Evolutionary conservation across 2,888 invertebrate genomes (phyloP).

Genomic region (Gymnosoma rotundatum): DNA sequence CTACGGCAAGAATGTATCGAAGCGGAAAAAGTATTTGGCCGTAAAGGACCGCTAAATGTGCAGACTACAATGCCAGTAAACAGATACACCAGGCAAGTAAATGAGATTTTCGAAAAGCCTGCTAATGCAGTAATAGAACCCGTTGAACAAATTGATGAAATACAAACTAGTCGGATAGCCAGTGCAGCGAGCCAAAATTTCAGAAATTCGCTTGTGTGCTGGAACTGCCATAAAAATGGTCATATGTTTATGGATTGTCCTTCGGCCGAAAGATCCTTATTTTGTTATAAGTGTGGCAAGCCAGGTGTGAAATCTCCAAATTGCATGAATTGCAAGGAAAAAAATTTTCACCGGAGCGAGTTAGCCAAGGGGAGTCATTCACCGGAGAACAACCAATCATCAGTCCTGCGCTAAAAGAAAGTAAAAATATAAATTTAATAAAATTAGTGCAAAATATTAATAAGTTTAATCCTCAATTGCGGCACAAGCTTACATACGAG

Average conservation of each 20-base stretch:
- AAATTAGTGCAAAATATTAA: background rate
- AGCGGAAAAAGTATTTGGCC: background rate
- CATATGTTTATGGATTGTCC: constrained; percentile 46
- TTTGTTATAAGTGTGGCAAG: constrained; percentile 29
- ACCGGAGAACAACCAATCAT: no score
- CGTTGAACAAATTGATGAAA: background rate
- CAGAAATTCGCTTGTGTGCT: constrained; percentile 22
- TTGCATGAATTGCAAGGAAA: background rate
- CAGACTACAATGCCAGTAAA: background rate
- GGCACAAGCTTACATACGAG: background rate
- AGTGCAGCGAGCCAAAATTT: no score
- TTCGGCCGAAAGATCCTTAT: constrained; percentile 19
- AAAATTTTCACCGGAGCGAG: background rate
- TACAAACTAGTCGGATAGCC: no score
- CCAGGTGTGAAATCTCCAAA: background rate
- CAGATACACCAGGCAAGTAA: background rate
- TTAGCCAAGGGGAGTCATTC: no score
- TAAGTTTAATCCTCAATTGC: background rate
- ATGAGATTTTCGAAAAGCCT: background rate
- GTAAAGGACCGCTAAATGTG: no score
- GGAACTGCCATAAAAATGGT: constrained; percentile 34
- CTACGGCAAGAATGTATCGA: constrained; percentile 28
- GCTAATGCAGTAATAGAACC: no score
- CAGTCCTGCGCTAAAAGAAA: background rate
- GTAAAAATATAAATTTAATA: background rate